Evolutionary conservation across 2,797 vertebrate species (phyloP).

Genomic region (Hypotaenidia okinawae): DNA sequence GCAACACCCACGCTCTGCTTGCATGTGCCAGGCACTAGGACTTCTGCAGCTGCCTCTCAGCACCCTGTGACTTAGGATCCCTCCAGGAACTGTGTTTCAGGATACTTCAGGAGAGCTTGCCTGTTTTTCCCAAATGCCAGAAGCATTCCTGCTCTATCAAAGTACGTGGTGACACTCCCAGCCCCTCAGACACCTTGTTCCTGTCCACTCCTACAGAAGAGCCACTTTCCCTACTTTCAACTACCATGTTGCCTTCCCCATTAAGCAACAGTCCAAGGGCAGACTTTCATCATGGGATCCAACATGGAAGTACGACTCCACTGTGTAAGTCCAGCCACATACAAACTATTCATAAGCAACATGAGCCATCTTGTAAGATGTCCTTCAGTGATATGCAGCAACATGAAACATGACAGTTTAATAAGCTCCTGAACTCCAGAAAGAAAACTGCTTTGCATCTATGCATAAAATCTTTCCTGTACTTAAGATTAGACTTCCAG

Average conservation of each 20-base stretch:
- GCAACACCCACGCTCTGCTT: fast-evolving
- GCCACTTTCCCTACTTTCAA: not conserved
- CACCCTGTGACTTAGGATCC: not conserved
- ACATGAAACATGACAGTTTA: not conserved
- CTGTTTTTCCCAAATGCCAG: not conserved
- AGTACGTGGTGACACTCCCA: not conserved
- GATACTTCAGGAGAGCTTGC: not conserved
- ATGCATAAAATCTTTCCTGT: not conserved
- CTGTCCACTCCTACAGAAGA: fast-evolving
- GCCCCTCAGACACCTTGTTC: fast-evolving
- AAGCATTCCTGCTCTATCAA: not conserved
- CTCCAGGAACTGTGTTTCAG: not conserved
- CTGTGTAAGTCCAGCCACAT: not conserved
- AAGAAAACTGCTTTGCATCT: not conserved
- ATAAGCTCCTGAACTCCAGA: not conserved
- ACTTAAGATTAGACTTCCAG: not conserved
- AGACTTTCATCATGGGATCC: not conserved
- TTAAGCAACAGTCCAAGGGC: not conserved
- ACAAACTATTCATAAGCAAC: not conserved
- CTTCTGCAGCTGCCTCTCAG: not conserved
- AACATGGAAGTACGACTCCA: not conserved
- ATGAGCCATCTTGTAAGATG: not conserved
- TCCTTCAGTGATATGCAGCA: not conserved
- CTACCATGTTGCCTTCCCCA: not conserved
- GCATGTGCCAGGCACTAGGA: fast-evolving